Percentiles rank a stretch among this genome's conserved stretches.
These are phyloP conservation scores for Orthosia cruda DNA, from an alignment of 2,888 invertebrate species.

Conservation along the genomic window DNA sequence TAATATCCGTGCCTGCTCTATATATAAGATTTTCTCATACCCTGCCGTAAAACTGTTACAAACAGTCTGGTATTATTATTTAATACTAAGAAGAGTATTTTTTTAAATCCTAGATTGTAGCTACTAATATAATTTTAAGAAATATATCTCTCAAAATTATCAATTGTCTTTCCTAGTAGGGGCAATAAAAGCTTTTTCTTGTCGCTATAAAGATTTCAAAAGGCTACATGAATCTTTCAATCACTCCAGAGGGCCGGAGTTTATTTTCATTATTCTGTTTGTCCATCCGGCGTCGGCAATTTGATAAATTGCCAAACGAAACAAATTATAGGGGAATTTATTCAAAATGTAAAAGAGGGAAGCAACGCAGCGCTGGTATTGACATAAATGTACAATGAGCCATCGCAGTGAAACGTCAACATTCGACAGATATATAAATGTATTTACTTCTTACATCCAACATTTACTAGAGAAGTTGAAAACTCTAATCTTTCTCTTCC, in stretches of 20 bases:
- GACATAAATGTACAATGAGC: too few species aligned
- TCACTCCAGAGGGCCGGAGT: conserved; percentile 55
- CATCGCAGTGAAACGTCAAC: too few species aligned
- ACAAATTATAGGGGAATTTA: conserved; percentile 50
- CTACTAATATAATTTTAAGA: background rate
- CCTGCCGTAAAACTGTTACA: too few species aligned
- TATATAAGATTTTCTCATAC: too few species aligned
- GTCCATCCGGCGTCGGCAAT: conserved; percentile 35
- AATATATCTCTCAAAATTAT: conserved; percentile 11
- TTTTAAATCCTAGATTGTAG: background rate
- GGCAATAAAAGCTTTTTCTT: conserved; percentile 72
- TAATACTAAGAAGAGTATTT: too few species aligned
- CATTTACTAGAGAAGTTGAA: too few species aligned
- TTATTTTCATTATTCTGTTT: conserved; percentile 57
- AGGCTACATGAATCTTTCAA: conserved; percentile 70
- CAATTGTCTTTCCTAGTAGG: conserved; percentile 46
- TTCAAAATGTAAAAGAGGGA: conserved; percentile 34
- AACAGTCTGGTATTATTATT: background rate
- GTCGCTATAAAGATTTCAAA: conserved; percentile 69
- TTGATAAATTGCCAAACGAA: conserved; percentile 56
- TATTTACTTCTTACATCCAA: too few species aligned
- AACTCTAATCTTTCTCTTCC: too few species aligned
- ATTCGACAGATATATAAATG: background rate
- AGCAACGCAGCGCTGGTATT: background rate
- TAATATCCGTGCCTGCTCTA: too few species aligned